Percentiles rank a stretch among this genome's conserved stretches.
Conservation (phyloP, 1,140 invertebrate genomes). For the Cydia pomonella region DNA sequence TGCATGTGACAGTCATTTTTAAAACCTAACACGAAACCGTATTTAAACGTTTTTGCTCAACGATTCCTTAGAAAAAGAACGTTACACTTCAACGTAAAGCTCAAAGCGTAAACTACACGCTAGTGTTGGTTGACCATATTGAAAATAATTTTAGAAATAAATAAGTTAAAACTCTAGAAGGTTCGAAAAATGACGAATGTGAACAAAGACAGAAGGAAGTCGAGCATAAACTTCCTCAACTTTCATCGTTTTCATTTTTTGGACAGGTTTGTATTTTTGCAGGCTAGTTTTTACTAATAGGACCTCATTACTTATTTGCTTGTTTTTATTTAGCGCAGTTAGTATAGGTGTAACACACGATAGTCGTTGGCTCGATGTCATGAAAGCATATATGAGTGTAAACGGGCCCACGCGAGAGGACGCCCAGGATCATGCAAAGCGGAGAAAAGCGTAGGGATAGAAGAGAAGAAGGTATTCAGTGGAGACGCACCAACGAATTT, state of each 20-base stretch:
- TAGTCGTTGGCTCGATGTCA: too few relatives aligned
- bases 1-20: neutral
- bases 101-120: neutral
- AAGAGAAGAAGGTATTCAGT: too few relatives aligned
- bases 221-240: constrained; percentile 61
- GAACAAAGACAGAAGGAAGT: constrained; percentile 53
- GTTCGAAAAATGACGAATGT: constrained; percentile 48
- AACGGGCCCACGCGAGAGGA: too few relatives aligned
- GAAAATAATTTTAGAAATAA: too few relatives aligned
- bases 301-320: neutral
- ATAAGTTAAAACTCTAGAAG: constrained; percentile 16
- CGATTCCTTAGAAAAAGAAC: neutral
- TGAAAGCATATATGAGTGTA: too few relatives aligned
- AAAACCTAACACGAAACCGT: neutral
- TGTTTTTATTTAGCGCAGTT: neutral
- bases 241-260: constrained; percentile 61
- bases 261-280: constrained; percentile 49
- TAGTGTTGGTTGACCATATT: too few relatives aligned
- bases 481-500: too few relatives aligned
- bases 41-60: neutral
- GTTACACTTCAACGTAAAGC: constrained; percentile 2
- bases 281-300: neutral
- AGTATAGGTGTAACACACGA: neutral
- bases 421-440: too few relatives aligned
- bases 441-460: too few relatives aligned